These are phyloP conservation scores for Axis porcinus DNA, from an alignment of 2,113 vertebrate species.

Conservation along the genomic window DNA sequence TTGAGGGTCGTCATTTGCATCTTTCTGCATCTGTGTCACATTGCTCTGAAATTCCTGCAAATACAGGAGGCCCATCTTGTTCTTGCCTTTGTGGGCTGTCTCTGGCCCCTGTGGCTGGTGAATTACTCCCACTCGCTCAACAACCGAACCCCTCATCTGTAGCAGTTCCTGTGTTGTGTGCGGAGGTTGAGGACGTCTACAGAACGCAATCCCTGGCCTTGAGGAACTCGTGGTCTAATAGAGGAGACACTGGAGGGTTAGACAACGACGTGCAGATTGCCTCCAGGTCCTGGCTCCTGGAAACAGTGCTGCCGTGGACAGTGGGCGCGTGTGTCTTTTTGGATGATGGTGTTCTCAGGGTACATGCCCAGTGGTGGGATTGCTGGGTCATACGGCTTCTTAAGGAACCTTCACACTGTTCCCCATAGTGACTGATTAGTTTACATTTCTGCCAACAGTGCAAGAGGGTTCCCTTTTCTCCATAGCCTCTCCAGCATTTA, in stretches of 20 bases:
- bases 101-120: neutral
- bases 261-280: neutral
- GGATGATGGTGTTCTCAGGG: neutral
- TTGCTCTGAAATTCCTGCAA: neutral
- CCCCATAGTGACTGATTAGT: neutral
- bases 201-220: neutral
- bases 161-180: neutral
- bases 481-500: neutral
- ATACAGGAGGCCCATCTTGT: neutral
- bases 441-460: neutral
- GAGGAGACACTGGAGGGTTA: neutral
- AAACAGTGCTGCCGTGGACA: neutral
- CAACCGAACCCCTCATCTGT: neutral
- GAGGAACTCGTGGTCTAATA: neutral
- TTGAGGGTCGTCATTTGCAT: neutral
- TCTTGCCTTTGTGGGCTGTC: neutral
- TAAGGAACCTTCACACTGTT: neutral
- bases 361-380: neutral
- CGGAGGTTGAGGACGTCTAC: neutral
- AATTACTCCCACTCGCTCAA: neutral
- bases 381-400: neutral
- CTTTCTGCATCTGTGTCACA: neutral
- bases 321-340: accelerated
- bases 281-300: neutral
- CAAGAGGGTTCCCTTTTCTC: neutral